A percentile compares a stretch with the other conserved stretches of the same genome.
phyloP scores from a whole-genome alignment of 2,797 vertebrate species.

The Chelon auratus region DNA sequence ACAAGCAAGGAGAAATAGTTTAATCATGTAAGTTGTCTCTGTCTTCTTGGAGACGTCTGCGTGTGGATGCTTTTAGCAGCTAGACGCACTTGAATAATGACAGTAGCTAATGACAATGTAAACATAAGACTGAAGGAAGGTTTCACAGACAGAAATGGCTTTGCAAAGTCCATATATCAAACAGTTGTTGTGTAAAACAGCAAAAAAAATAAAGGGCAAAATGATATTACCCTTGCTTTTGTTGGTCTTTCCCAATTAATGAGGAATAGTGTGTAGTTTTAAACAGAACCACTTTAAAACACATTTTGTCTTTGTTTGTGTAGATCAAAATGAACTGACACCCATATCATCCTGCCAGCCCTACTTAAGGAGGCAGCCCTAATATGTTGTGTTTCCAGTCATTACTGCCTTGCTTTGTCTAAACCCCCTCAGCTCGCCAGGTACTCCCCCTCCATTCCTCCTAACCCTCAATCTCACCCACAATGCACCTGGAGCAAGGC shows the following conservation, averaged over 20 bases:
- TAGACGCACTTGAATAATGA: neutral
- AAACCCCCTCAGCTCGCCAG: conserved; percentile 61
- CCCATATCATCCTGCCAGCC: neutral
- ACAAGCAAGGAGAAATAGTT: neutral
- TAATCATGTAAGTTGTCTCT: neutral
- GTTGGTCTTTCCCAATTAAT: too few relatives aligned
- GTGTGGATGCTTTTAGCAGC: neutral
- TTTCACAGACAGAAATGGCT: neutral
- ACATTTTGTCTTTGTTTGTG: too few relatives aligned
- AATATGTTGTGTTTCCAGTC: conserved; percentile 57
- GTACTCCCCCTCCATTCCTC: conserved; percentile 62
- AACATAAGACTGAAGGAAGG: neutral
- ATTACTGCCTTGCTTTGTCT: conserved; percentile 59
- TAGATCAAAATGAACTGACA: too few relatives aligned
- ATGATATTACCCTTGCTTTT: too few relatives aligned
- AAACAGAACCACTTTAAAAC: too few relatives aligned
- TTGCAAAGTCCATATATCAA: too few relatives aligned
- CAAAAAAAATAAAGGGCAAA: too few relatives aligned
- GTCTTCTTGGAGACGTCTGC: neutral
- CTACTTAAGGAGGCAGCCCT: conserved; percentile 29
- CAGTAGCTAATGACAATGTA: neutral
- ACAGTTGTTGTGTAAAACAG: too few relatives aligned
- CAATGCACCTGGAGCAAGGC: conserved; percentile 81
- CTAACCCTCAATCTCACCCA: conserved; percentile 73
- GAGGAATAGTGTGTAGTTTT: too few relatives aligned